Conservation (phyloP, 2,113 vertebrate species). For the Anolis carolinensis region DNA sequence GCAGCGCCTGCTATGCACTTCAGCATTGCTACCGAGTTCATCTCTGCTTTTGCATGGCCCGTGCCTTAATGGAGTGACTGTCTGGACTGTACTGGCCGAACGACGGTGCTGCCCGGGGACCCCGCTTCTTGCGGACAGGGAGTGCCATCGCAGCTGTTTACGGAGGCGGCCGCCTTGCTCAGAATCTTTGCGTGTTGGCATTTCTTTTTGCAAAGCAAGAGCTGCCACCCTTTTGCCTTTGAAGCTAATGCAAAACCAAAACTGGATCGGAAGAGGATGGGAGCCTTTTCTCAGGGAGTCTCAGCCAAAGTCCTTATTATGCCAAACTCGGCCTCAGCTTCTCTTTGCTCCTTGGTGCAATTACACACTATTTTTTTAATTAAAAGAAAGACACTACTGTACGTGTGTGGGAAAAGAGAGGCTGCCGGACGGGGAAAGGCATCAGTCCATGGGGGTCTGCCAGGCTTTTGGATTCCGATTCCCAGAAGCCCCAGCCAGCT, state of each 20-base stretch:
- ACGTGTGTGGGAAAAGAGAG: too few relatives aligned
- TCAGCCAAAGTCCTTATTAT: not conserved
- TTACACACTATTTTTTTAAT: not conserved
- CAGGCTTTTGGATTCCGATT: too few relatives aligned
- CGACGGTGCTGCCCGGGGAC: too few relatives aligned
- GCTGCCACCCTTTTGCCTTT: not conserved
- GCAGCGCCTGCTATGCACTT: not conserved
- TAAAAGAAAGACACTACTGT: not conserved
- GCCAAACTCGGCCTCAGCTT: not conserved
- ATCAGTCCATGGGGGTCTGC: too few relatives aligned
- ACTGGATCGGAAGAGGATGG: too few relatives aligned
- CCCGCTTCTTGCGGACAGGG: not conserved
- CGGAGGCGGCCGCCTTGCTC: too few relatives aligned
- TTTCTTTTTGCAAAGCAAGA: not conserved
- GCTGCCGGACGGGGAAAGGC: too few relatives aligned
- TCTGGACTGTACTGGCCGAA: too few relatives aligned
- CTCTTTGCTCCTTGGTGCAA: not conserved
- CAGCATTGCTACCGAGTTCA: not conserved
- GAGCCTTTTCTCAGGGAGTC: not conserved
- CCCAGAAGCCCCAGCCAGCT: too few relatives aligned
- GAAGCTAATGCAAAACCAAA: not conserved
- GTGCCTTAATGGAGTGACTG: not conserved
- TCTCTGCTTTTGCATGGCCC: not conserved
- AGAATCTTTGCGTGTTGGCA: too few relatives aligned
- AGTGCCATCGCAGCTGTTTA: too few relatives aligned